phyloP scores from a whole-genome alignment of 2,888 invertebrate species.

The Hedya salicella region DNA sequence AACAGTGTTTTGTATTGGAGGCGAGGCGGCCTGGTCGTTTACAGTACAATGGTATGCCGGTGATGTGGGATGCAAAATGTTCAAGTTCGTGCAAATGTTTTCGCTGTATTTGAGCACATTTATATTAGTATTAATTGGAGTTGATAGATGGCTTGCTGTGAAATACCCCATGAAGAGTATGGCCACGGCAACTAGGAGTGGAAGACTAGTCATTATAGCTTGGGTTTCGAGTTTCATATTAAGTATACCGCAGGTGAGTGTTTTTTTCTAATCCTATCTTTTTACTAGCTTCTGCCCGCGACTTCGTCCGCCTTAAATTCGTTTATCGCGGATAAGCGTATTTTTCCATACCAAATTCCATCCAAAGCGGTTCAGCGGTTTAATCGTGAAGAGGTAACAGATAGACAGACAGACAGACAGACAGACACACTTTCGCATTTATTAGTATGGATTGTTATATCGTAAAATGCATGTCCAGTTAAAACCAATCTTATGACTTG shows the following conservation, averaged over 20 bases:
- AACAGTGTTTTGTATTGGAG: constrained; percentile 91
- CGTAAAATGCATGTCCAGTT: too few relatives aligned
- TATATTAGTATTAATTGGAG: constrained; percentile 91
- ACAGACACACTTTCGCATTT: too few relatives aligned
- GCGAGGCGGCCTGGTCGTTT: constrained; percentile 92
- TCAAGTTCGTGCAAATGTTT: constrained; percentile 93
- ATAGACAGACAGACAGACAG: too few relatives aligned
- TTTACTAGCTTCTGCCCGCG: too few relatives aligned
- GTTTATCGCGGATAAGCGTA: too few relatives aligned
- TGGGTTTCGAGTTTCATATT: constrained; percentile 90
- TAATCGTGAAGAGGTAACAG: too few relatives aligned
- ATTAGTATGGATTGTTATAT: too few relatives aligned
- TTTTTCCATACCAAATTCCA: too few relatives aligned
- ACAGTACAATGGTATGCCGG: constrained; percentile 93
- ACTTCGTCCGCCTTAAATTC: too few relatives aligned
- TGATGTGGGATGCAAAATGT: constrained; percentile 90
- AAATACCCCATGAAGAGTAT: constrained; percentile 91
- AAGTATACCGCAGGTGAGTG: constrained; percentile 92
- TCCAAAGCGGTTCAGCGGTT: too few relatives aligned
- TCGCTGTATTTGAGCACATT: constrained; percentile 93
- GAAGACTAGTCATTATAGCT: constrained; percentile 87
- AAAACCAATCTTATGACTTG: too few relatives aligned
- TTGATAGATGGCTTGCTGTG: constrained; percentile 92
- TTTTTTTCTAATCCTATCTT: too few relatives aligned
- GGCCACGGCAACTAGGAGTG: constrained; percentile 88